Percentiles rank a stretch among this genome's conserved stretches.
These are phyloP conservation scores for Macrochelys suwanniensis DNA, from an alignment of 2,797 vertebrate species.

Conservation along the genomic window DNA sequence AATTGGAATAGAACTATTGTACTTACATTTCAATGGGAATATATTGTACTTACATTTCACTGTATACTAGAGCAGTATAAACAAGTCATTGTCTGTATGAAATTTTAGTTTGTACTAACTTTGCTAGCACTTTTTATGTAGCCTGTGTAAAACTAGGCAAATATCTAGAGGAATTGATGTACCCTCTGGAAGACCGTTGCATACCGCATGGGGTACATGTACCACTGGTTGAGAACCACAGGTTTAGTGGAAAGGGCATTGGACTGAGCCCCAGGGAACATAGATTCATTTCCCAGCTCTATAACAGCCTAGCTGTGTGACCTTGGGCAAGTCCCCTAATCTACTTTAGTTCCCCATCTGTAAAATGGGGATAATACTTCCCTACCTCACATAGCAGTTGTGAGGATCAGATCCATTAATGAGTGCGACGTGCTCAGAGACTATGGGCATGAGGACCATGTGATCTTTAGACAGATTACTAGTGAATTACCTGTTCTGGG, in stretches of 20 bases:
- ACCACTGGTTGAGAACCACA: too few relatives aligned
- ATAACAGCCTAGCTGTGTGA: neutral
- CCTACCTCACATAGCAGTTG: neutral
- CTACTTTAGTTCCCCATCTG: neutral
- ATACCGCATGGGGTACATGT: too few relatives aligned
- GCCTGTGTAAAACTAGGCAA: too few relatives aligned
- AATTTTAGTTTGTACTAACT: too few relatives aligned
- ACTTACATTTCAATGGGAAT: too few relatives aligned
- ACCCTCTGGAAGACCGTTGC: too few relatives aligned
- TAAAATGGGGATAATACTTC: neutral
- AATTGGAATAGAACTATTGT: too few relatives aligned
- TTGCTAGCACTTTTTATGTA: too few relatives aligned
- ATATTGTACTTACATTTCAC: too few relatives aligned
- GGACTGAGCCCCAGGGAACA: neutral
- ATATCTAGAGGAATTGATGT: too few relatives aligned
- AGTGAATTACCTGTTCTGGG: slow-evolving; percentile 18
- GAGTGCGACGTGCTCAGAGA: neutral
- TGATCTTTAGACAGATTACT: slow-evolving; percentile 14
- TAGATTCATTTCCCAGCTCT: neutral
- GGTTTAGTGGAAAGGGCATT: neutral
- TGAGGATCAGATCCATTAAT: neutral
- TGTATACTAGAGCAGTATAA: too few relatives aligned
- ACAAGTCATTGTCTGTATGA: too few relatives aligned
- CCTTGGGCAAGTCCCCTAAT: neutral
- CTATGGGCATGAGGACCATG: neutral